phyloP scores from a whole-genome alignment of 1,140 invertebrate species.

The Heliconius hermathena region DNA sequence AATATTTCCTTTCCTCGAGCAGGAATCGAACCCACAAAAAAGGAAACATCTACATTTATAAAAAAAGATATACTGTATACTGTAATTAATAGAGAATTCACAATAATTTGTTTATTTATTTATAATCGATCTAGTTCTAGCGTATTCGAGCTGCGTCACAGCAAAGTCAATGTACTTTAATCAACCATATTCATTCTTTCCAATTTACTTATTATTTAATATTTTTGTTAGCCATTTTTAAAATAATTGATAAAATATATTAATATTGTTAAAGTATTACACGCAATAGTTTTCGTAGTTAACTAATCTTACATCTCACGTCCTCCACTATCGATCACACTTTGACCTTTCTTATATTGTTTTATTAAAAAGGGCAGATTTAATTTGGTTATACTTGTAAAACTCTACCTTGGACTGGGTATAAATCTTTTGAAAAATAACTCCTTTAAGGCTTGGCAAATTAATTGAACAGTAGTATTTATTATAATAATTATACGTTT shows the following conservation, averaged over 20 bases:
- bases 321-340: constrained; percentile 24
- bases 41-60: too few species aligned
- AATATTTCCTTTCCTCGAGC: too few species aligned
- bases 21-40: too few species aligned
- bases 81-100: too few species aligned
- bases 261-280: background rate
- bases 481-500: too few species aligned
- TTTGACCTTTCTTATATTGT: constrained; percentile 32
- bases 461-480: too few species aligned
- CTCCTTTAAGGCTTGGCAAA: too few species aligned
- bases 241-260: constrained; percentile 2
- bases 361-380: background rate
- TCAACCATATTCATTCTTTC: background rate
- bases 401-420: background rate
- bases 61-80: too few species aligned
- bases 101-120: too few species aligned
- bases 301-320: constrained; percentile 35
- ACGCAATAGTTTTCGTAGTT: constrained; percentile 29
- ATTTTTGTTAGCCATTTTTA: background rate
- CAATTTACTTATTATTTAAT: background rate
- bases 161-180: background rate
- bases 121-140: too few species aligned
- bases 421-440: background rate
- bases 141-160: background rate
- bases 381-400: background rate